Conservation (phyloP, 1,140 invertebrate species). For the Drosophila serrata region DNA sequence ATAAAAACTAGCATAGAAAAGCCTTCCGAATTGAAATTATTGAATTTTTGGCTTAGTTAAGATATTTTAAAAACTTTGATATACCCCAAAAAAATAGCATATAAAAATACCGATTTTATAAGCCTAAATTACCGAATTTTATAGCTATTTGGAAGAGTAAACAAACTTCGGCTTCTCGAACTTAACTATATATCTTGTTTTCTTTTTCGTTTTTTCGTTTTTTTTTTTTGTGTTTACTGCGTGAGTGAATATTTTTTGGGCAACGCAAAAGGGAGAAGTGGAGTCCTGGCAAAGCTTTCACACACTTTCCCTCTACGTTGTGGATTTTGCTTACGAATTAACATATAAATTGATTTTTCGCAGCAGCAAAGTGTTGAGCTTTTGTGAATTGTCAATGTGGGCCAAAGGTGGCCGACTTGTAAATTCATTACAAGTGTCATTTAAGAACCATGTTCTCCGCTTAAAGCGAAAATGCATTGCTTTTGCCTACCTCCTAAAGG, state of each 20-base stretch:
- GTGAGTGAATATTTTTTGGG: slow-evolving; percentile 73
- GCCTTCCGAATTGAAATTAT: too few species aligned
- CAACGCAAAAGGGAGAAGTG: slow-evolving; percentile 9
- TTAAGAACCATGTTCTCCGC: slow-evolving; percentile 5
- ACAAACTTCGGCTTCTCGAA: too few species aligned
- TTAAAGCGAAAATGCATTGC: slow-evolving; percentile 14
- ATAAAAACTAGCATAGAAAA: too few species aligned
- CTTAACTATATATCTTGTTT: too few species aligned
- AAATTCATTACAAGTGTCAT: slow-evolving; percentile 29
- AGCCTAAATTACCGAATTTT: too few species aligned
- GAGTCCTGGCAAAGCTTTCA: slow-evolving; percentile 35
- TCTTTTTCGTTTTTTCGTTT: slow-evolving; percentile 17
- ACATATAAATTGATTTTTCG: slow-evolving; percentile 81
- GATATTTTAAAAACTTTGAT: too few species aligned
- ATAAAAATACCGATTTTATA: too few species aligned
- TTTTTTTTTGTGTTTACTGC: slow-evolving; percentile 40
- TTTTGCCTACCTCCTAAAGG: slow-evolving; percentile 4
- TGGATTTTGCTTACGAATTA: slow-evolving; percentile 77
- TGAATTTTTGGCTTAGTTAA: too few species aligned
- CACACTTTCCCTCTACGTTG: slow-evolving; percentile 39
- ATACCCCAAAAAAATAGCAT: too few species aligned
- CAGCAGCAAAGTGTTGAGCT: slow-evolving; percentile 64
- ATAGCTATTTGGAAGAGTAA: too few species aligned
- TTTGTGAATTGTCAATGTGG: slow-evolving; percentile 62
- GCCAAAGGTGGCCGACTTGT: slow-evolving; percentile 23